Evolutionary conservation across 2,888 invertebrate genomes (phyloP), one percentile per base, ranked within the genome.

Genomic region (Hirtodrosophila duncani): DNA sequence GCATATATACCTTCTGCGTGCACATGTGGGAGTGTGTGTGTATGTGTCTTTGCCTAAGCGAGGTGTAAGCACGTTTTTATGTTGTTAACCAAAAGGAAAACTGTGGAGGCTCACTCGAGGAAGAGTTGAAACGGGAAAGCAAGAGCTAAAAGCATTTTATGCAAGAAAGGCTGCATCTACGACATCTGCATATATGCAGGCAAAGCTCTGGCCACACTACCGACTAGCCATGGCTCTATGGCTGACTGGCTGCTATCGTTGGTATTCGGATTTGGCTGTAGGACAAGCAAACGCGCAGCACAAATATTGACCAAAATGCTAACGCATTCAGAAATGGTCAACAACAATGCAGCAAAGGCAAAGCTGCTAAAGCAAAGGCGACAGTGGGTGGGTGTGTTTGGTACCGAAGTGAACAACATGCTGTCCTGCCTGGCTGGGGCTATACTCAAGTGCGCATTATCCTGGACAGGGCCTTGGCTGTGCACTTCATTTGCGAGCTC

Each of bases 231-330:
- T n/a, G n/a, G n/a, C n/a, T n/a, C n/a, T n/a, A n/a, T n/a, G n/a
- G n/a, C n/a, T n/a, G n/a, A n/a, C n/a, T n/a, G n/a, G n/a, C n/a
- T n/a, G 23, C 14, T 5, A 23, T 1, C 1, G 10, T 11, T 23
- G 11, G 11, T 27, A 8, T 2, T 30, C 43, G 23, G 33, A 31
- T 38, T 46, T 23, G 45, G 48, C 30, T 27, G 27, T 31, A 49
- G 33, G 45, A 59, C 51, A 55, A 49, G 50, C 63, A 56, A 72
- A 72, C 72, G 67, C 67, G 56, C 59, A 65, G 63, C 58, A 53
- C 67, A 74, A 74, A 77, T 74, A 77, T 74, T 77, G 70, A 68
- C 69, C 72, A 57, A 69, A 69, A 69, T 63, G 65, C 63, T 60
- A 37, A 63, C 63, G 65, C 59, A 67, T 65, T 69, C 67, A 58